A percentile compares a stretch with the other conserved stretches of the same genome.
Evolutionary conservation across 2,113 vertebrate genomes (phyloP).

Genomic region (Pollachius pollachius): DNA sequence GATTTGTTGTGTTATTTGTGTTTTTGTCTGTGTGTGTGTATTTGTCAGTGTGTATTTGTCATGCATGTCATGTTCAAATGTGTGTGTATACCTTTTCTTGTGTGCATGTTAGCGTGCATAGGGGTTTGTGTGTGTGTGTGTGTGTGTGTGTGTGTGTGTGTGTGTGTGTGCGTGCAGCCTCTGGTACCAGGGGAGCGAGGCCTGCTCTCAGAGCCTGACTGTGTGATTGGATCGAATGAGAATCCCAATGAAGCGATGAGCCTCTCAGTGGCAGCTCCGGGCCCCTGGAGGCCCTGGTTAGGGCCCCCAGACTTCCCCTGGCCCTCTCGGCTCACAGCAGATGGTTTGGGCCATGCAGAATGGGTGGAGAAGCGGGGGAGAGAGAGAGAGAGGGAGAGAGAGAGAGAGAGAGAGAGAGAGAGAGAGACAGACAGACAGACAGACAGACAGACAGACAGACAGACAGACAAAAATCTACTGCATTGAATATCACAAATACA

Average conservation of each 20-base stretch:
- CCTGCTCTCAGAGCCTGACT: conserved; percentile 41
- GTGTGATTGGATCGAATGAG: conserved; percentile 55
- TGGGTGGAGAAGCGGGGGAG: no score
- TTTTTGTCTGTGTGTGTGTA: background rate
- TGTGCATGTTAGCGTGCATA: background rate
- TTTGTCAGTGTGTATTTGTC: background rate
- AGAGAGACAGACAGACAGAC: conserved; percentile 3
- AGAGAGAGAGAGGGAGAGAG: no score
- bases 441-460: no score
- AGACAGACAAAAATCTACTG: no score
- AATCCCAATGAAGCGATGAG: conserved; percentile 63
- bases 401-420: conserved; percentile 1
- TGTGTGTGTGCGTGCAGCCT: conserved; percentile 3
- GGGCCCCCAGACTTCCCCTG: conserved; percentile 19
- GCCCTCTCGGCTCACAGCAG: conserved; percentile 22
- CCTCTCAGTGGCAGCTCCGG: conserved; percentile 22
- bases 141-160: background rate
- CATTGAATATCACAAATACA: no score
- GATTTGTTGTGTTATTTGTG: no score
- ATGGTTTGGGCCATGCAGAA: conserved; percentile 6
- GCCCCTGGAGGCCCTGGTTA: background rate
- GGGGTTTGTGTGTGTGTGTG: background rate
- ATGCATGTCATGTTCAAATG: conserved; percentile 1
- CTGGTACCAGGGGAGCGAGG: conserved; percentile 32
- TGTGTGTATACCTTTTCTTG: conserved; percentile 29